Base-by-base conservation (phyloP, 1,140 invertebrate genomes). In the Drosophila nannoptera region DNA sequence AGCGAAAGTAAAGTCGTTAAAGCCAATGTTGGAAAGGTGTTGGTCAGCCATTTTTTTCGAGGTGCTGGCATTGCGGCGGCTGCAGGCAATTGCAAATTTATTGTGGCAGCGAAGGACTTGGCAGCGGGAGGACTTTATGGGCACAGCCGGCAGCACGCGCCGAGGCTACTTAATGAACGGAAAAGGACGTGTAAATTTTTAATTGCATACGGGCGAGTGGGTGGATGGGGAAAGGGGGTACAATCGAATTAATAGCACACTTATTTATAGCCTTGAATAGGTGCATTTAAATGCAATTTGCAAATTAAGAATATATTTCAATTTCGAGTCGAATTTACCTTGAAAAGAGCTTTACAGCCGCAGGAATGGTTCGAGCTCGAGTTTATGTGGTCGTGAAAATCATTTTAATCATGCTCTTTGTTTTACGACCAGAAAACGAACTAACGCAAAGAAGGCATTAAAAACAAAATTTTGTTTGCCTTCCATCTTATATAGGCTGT, bases 1-100 rank as follows among this genome's bases (percentile, higher is more conserved):
- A 22, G 45, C 48, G 45, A 75, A 70, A 73, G 58, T 59, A 75
- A 56, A 71, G 52, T 77, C 68, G 69, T 72, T 78, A 68, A 61
- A 68, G 35, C 16, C 22, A 73, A 62, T 69, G 54, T 53, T 40
- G n/a, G 7, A 33, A 36, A 50, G 35, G 61, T 54, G 38, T 61
- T 54, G 52, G 1, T 29, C 52, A 42, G 52, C 45, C 58, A 14
- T 61, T n/a, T 11, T 56, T 67, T 22, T 22, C 22, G 1, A 22
- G 22, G 22, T 22, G 3, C 22, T 22, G 22, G 22, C 22, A 3
- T 22, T 22, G 40, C 32, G 14, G 31, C 38, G 42, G 33, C 42
- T 53, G 40, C 35, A 49, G 58, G 58, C 38, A 32, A 60, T 53
- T 48, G 7, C n/a, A 42, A 71, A 61, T 74, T 74, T 70, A 56